Percentiles rank a stretch among this genome's conserved stretches.
These are phyloP conservation scores for Artemia franciscana DNA, from an alignment of 1,140 invertebrate species.

Conservation along the genomic window DNA sequence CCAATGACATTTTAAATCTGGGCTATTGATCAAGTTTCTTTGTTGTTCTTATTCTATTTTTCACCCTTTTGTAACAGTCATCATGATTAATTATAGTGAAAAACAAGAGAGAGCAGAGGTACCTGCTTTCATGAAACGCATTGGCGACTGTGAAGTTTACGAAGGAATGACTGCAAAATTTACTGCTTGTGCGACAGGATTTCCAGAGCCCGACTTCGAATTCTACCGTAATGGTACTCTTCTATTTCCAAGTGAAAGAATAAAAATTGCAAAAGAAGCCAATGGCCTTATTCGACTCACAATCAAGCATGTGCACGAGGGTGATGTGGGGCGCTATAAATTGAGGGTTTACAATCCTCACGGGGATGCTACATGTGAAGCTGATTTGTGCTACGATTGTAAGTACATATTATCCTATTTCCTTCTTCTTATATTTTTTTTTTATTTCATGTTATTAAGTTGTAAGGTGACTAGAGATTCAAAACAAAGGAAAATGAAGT, in stretches of 20 bases:
- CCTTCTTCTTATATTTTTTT: not conserved
- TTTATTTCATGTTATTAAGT: too few species aligned
- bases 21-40: too few species aligned
- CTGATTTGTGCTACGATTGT: conserved; percentile 58
- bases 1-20: too few species aligned
- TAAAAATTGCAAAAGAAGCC: conserved; percentile 53
- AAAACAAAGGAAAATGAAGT: too few species aligned
- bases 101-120: conserved; percentile 48
- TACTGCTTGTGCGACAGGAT: conserved; percentile 61
- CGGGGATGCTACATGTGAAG: conserved; percentile 56
- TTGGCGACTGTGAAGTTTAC: conserved; percentile 65
- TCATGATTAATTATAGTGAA: conserved; percentile 25
- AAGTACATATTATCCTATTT: conserved; percentile 19
- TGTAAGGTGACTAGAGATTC: too few species aligned
- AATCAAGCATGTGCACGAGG: conserved; percentile 33
- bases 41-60: not conserved
- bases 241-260: conserved; percentile 50
- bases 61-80: not conserved
- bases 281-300: conserved; percentile 52
- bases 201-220: conserved; percentile 58
- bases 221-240: conserved; percentile 41
- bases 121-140: conserved; percentile 64
- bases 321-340: conserved; percentile 57
- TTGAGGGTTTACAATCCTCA: conserved; percentile 57
- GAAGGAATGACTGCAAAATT: conserved; percentile 72